Base-by-base conservation (phyloP, 2,888 invertebrate species). In the Mythimna loreyi region DNA sequence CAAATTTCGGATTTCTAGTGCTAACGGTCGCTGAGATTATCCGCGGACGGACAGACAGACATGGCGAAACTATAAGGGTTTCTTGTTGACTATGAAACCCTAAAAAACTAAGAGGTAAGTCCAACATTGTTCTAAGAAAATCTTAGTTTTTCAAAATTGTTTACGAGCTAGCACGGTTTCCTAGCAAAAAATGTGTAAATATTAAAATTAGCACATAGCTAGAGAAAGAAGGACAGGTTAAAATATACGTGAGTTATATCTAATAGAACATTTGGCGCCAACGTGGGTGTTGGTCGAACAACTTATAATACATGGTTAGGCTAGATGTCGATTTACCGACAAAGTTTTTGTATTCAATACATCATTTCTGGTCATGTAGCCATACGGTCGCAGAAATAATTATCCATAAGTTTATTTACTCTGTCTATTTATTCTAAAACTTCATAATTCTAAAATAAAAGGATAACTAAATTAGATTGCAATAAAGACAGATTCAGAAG, bases 401-500 rank as follows among this genome's bases (percentile, higher is more conserved):
- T 0, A 3, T 36, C 11, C 33, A 40, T 40, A 4, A 28, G 28
- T 28, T 4, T 28, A 28, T 28, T 28, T 28, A 4, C 4, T 3
- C 11, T 40, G 13, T 36, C 13, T 40, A 40, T 16, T 40, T 40
- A 2, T 33, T 13, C 36, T 40, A 40, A 5, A 4, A 16, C 16
- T 40, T 4, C 40, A 40, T 13, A 13, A 40, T 13, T 5, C 13
- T 40, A 40, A 40, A 40, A 13, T 5, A 40, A 16, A 40, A 36
- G 36, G 3, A 36, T 3, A 13, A 0, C 9, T 33, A 33, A 33
- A 9, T 33, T 33, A 33, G n/a, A 13, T 6, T 21, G 2, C 21
- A 49, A 52, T 23, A 43, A 58, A 59, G 11, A 59, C 55, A 28
- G 36, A 21, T n/a, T n/a, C n/a, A n/a, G n/a, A n/a, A n/a, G n/a